Percentiles rank a stretch among this genome's conserved stretches.
These are phyloP conservation scores for Electrophaes corylata DNA, from an alignment of 2,888 invertebrate species.

Conservation along the genomic window DNA sequence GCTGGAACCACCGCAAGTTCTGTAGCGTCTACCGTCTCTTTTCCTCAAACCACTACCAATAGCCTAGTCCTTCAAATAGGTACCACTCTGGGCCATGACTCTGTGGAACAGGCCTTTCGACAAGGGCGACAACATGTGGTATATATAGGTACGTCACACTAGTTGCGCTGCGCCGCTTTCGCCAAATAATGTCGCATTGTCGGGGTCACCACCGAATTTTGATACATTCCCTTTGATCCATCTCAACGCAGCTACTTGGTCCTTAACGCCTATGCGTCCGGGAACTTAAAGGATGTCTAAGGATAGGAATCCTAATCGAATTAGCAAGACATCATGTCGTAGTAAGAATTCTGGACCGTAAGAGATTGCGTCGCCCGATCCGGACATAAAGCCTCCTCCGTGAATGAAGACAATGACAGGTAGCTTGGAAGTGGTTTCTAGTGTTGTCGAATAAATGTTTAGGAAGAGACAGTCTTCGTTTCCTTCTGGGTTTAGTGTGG, in stretches of 20 bases:
- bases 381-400: constrained; percentile 56
- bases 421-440: constrained; percentile 39
- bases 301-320: constrained; percentile 71
- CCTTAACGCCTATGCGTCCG: constrained; percentile 72
- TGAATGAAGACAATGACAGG: constrained; percentile 64
- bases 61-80: constrained; percentile 17
- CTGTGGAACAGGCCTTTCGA: constrained; percentile 59
- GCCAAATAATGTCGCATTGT: constrained; percentile 70
- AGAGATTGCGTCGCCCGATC: constrained; percentile 50
- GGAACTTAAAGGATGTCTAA: constrained; percentile 70
- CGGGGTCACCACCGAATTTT: constrained; percentile 71
- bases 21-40: constrained; percentile 9
- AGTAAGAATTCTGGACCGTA: constrained; percentile 61
- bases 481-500: constrained; percentile 41
- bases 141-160: constrained; percentile 9
- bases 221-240: constrained; percentile 73
- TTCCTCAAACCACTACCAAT: constrained; percentile 11
- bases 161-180: constrained; percentile 72
- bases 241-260: constrained; percentile 69
- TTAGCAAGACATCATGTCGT: constrained; percentile 52
- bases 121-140: constrained; percentile 20
- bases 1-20: constrained; percentile 52
- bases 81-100: constrained; percentile 69
- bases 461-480: constrained; percentile 59
- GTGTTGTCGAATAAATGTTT: constrained; percentile 56